Evolutionary conservation across 2,797 vertebrate genomes (phyloP).

Genomic region (Sebastiscus tertius): DNA sequence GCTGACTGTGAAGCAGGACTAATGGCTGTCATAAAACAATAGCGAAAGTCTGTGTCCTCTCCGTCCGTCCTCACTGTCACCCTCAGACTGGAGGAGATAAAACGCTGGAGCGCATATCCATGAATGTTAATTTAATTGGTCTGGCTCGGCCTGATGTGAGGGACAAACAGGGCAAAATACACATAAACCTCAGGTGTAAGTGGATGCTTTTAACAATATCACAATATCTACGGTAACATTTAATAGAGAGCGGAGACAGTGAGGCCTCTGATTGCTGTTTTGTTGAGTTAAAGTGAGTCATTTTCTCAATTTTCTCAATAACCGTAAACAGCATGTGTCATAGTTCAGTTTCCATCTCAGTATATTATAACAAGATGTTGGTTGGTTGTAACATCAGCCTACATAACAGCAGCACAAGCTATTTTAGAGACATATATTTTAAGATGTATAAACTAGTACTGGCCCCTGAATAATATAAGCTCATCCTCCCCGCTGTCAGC

Average conservation of each 20-base stretch:
- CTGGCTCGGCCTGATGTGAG: constrained; percentile 27
- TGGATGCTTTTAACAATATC: constrained; percentile 22
- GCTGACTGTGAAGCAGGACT: constrained; percentile 42
- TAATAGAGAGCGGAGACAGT: neutral
- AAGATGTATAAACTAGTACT: constrained; percentile 44
- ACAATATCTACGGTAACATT: neutral
- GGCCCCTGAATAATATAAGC: constrained; percentile 73
- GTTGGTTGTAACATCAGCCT: constrained; percentile 34
- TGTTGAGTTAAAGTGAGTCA: constrained; percentile 22
- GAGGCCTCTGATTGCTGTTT: constrained; percentile 16
- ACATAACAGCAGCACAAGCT: constrained; percentile 30
- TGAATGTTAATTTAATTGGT: constrained; percentile 69
- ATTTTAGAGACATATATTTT: constrained; percentile 52
- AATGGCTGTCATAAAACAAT: constrained; percentile 71
- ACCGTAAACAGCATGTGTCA: neutral
- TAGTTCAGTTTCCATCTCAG: neutral
- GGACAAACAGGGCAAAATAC: constrained; percentile 56
- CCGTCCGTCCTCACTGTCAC: constrained; percentile 41
- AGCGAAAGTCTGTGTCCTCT: constrained; percentile 61
- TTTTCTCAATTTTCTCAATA: constrained; percentile 3
- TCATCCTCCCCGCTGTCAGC: constrained; percentile 62
- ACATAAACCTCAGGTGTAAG: constrained; percentile 40
- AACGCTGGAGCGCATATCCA: constrained; percentile 50
- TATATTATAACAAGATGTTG: constrained; percentile 12
- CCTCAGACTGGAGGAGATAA: constrained; percentile 56